phyloP scores from a whole-genome alignment of 2,797 vertebrate species.

The Myotis myotis region DNA sequence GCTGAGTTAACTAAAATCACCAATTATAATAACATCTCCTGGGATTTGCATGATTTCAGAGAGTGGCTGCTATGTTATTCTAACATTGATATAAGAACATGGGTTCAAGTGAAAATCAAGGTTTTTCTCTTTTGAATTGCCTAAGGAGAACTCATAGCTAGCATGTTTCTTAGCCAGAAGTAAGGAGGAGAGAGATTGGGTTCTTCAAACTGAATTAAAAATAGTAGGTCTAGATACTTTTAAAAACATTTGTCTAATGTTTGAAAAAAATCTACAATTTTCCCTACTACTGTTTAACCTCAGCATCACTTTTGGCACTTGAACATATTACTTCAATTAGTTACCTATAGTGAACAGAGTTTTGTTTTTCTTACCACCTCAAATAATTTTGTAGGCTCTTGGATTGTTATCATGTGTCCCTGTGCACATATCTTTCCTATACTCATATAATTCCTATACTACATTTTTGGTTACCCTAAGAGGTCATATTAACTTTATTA shows the following conservation, averaged over 20 bases:
- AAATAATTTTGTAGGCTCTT: not conserved
- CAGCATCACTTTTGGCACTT: not conserved
- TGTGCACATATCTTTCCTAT: not conserved
- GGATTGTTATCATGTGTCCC: not conserved
- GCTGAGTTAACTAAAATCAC: slow-evolving; percentile 50
- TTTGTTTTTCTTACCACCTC: not conserved
- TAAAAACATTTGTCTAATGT: not conserved
- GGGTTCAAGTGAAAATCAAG: slow-evolving; percentile 22
- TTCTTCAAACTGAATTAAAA: not conserved
- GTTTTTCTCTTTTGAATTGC: not conserved
- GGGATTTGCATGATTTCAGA: slow-evolving; percentile 44
- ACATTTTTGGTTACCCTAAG: not conserved
- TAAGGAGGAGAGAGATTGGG: not conserved
- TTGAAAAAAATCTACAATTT: slow-evolving; percentile 11
- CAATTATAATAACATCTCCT: slow-evolving; percentile 41
- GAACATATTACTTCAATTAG: not conserved
- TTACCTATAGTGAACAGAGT: not conserved
- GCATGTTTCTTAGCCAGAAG: slow-evolving; percentile 7
- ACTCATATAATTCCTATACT: not conserved
- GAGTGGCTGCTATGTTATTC: slow-evolving; percentile 56
- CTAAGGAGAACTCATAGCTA: not conserved
- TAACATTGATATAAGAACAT: not conserved
- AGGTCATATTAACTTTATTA: not conserved
- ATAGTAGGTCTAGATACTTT: not conserved
- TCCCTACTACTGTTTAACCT: not conserved